These are phyloP conservation scores for Myathropa florea DNA, from an alignment of 2,888 invertebrate genomes.

Conservation along the genomic window DNA sequence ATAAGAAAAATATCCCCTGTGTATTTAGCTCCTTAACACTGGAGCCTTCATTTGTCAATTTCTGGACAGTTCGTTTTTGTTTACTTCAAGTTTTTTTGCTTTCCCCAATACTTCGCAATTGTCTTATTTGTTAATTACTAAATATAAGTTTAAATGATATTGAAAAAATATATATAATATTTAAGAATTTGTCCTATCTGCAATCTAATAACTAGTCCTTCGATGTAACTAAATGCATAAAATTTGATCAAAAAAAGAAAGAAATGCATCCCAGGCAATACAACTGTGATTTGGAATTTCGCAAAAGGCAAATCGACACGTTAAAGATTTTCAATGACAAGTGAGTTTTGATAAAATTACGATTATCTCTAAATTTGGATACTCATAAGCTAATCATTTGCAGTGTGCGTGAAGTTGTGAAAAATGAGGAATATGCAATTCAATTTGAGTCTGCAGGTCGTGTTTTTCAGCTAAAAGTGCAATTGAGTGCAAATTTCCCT, in stretches of 20 bases:
- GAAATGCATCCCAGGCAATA: constrained; percentile 69
- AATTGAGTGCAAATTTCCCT: constrained; percentile 87
- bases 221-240: not conserved
- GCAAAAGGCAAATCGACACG: constrained; percentile 90
- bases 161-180: not conserved
- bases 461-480: constrained; percentile 85
- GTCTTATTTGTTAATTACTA: constrained; percentile 2
- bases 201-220: not conserved
- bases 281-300: constrained; percentile 71
- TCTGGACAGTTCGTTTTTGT: constrained; percentile 2
- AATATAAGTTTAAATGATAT: not conserved
- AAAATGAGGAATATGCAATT: constrained; percentile 87
- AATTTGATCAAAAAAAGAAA: not conserved
- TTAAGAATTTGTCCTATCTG: not conserved
- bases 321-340: constrained; percentile 91
- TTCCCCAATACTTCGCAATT: not conserved
- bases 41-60: not conserved
- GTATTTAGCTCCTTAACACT: not conserved
- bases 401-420: constrained; percentile 87
- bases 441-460: constrained; percentile 85
- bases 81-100: constrained; percentile 18
- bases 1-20: not conserved
- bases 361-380: not conserved
- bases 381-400: constrained; percentile 60
- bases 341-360: constrained; percentile 80